A percentile compares a stretch with the other conserved stretches of the same genome.
phyloP scores from a whole-genome alignment of 2,888 invertebrate species.

The Pediacus dermestoides region DNA sequence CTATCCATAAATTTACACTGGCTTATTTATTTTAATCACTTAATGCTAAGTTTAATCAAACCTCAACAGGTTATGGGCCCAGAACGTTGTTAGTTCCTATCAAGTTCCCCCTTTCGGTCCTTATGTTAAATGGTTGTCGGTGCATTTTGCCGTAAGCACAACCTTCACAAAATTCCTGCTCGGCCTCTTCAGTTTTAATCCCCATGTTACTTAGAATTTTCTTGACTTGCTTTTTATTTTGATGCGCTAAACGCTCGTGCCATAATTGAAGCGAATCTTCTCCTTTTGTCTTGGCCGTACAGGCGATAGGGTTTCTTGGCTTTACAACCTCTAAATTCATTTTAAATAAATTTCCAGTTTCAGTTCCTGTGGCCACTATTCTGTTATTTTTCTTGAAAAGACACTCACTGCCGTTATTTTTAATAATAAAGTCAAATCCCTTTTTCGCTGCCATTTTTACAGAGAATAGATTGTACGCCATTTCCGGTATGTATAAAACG shows the following conservation, averaged over 20 bases:
- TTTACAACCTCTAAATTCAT: constrained; percentile 4
- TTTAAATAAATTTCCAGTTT: constrained; percentile 10
- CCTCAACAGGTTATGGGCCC: no score
- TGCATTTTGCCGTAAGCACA: no score
- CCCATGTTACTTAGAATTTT: constrained; percentile 15
- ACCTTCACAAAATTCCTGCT: no score
- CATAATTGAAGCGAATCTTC: constrained; percentile 17
- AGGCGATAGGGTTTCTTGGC: no score
- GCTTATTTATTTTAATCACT: no score
- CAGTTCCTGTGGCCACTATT: constrained; percentile 12
- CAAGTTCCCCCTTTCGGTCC: no score
- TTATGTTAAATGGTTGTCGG: no score
- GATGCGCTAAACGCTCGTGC: constrained; percentile 23
- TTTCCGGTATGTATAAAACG: constrained; percentile 9
- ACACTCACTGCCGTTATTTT: constrained; percentile 10
- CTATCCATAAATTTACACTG: no score
- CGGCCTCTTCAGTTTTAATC: no score
- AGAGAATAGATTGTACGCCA: constrained; percentile 15
- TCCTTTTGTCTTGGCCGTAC: background rate
- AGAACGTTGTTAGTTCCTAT: no score
- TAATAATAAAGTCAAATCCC: constrained; percentile 12
- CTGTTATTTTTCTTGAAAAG: constrained; percentile 10
- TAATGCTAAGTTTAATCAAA: no score
- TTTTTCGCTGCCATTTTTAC: constrained; percentile 14
- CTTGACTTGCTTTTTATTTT: constrained; percentile 22